Percentiles rank a stretch among this genome's conserved stretches.
These are phyloP conservation scores for Sebastes trivittatus DNA, from an alignment of 2,797 vertebrate genomes.

Conservation along the genomic window DNA sequence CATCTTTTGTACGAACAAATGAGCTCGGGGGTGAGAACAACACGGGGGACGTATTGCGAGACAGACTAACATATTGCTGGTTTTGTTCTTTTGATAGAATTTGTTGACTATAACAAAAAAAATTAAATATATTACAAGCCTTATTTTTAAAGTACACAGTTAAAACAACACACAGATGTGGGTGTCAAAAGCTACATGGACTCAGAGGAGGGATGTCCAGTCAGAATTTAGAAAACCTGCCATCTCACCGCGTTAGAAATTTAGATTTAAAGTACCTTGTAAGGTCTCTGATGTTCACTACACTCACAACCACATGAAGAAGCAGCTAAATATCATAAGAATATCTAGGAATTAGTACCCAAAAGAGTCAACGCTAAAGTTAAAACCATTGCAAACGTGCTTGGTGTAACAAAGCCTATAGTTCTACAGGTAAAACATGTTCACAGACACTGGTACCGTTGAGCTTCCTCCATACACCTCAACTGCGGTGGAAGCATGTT, in stretches of 20 bases:
- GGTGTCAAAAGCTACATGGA: not conserved
- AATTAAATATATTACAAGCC: not conserved
- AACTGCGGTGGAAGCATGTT: constrained; percentile 1
- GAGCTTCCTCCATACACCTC: not conserved
- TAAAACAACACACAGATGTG: not conserved
- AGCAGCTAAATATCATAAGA: not conserved
- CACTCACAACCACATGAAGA: not conserved
- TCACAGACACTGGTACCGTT: not conserved
- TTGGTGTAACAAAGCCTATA: not conserved
- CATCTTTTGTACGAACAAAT: too few relatives aligned
- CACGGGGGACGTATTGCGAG: too few relatives aligned
- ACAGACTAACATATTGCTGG: too few relatives aligned
- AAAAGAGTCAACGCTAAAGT: not conserved
- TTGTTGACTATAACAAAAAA: too few relatives aligned
- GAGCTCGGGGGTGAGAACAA: too few relatives aligned
- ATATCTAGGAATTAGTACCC: not conserved
- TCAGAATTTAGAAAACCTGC: too few relatives aligned
- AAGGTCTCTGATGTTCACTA: not conserved
- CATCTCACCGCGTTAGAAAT: too few relatives aligned
- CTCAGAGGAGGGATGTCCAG: too few relatives aligned
- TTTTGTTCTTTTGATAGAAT: too few relatives aligned
- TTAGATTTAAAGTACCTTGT: not conserved
- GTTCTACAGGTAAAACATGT: not conserved
- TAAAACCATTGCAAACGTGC: not conserved
- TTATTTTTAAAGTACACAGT: not conserved